Evolutionary conservation across 2,888 invertebrate species (phyloP), one percentile per base, ranked within the genome.

Genomic region (Isotomurus palustris): DNA sequence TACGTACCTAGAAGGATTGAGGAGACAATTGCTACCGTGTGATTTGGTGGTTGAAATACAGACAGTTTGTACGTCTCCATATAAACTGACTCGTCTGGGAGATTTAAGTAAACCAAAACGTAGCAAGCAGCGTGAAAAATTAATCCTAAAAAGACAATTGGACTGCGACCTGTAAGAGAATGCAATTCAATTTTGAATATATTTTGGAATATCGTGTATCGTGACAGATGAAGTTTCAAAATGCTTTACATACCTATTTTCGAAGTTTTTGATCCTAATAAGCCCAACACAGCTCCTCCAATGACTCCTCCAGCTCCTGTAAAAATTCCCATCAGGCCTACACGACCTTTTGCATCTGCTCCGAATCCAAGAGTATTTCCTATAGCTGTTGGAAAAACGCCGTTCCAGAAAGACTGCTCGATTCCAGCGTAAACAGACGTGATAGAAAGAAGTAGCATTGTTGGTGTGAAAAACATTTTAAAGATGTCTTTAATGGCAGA

Each of bases 241-340:
- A 14, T 10, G 14, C 14, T 32, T 10, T 8, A 10, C 47, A 10
- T 45, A 69, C 69, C 69, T 57, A 61, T 68, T 41, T 83, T 76
- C 24, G 85, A 85, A 1, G 91, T 91, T 74, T 84, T 88, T 58
- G 85, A 83, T 1, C 94, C 94, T 25, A 96, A 78, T 55, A 97
- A 84, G 17, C 96, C 95, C 78, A 97, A 97, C 0, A 88, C 74
- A 1, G 87, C 84, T 3, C 96, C 96, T 63, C 95, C 90, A 29
- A 57, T 75, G 2, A 96, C 93, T 80, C 97, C 96, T 55, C 97
- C 97, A 64, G 89, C 74, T 40, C 97, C 97, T 68, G 95, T 89
- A 73, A 91, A 88, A 50, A 58, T 62, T 14, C 96, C 96, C 1
- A 91, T 91, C 5, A 97, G 78, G 0, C 95, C 96, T 22, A 96